These are phyloP conservation scores for Austrolebias charrua DNA, from an alignment of 2,797 vertebrate species.

Conservation along the genomic window DNA sequence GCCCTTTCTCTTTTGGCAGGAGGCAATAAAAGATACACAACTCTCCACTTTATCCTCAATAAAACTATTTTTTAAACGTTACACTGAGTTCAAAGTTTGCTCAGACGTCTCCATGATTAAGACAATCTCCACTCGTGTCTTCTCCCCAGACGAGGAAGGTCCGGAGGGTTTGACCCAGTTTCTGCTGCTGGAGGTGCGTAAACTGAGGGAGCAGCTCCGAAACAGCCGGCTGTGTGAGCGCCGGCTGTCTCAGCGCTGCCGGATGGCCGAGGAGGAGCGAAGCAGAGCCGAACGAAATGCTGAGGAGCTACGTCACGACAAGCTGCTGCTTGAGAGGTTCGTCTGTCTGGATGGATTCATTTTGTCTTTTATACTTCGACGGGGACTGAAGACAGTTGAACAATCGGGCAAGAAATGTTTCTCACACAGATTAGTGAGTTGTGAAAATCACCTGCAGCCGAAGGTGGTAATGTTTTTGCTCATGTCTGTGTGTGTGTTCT, in stretches of 20 bases:
- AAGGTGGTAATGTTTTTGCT: no score
- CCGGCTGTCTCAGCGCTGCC: conserved; percentile 87
- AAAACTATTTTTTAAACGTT: no score
- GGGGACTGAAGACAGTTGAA: no score
- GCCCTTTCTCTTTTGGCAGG: no score
- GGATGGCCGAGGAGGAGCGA: conserved; percentile 86
- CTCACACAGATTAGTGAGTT: background rate
- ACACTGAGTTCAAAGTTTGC: background rate
- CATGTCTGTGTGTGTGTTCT: no score
- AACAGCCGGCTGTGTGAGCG: conserved; percentile 85
- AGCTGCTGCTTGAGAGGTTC: conserved; percentile 84
- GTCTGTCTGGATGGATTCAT: background rate
- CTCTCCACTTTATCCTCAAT: no score
- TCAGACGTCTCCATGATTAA: no score
- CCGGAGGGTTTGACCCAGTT: conserved; percentile 95
- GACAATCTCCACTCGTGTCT: background rate
- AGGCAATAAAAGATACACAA: no score
- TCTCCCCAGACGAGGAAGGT: conserved; percentile 88
- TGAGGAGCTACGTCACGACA: conserved; percentile 82
- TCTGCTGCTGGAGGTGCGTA: conserved; percentile 90
- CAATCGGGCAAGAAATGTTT: background rate
- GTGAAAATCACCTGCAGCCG: background rate
- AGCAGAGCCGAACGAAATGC: conserved; percentile 80
- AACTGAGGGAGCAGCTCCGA: conserved; percentile 86
- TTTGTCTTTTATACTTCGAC: background rate